Percentiles rank a stretch among this genome's conserved stretches.
Evolutionary conservation across 2,113 vertebrate species (phyloP).

Genomic region (Oceanites oceanicus): DNA sequence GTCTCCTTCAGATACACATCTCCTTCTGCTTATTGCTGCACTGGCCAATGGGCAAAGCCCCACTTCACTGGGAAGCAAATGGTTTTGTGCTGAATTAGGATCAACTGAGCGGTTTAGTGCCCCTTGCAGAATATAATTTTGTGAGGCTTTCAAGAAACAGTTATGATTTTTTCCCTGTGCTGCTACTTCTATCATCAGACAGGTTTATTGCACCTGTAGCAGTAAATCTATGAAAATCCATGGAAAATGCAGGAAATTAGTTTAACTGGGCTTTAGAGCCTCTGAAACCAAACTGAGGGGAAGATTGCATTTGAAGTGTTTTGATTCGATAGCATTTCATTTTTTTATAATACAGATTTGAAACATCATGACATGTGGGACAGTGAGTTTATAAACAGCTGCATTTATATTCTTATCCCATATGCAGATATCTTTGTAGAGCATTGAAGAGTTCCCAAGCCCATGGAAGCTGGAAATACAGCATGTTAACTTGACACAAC

Average conservation of each 20-base stretch:
- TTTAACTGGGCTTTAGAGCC: constrained; percentile 17
- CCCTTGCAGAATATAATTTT: constrained; percentile 33
- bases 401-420: background rate
- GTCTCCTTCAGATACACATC: background rate
- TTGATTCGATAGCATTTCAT: background rate
- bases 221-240: constrained; percentile 38
- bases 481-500: background rate
- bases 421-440: background rate
- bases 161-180: constrained; percentile 27
- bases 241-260: constrained; percentile 30
- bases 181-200: constrained; percentile 22
- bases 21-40: background rate
- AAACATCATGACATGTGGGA: background rate
- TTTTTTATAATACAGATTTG: background rate
- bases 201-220: constrained; percentile 5
- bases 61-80: background rate
- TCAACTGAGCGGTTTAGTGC: background rate
- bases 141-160: constrained; percentile 37
- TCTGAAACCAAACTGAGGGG: constrained; percentile 1
- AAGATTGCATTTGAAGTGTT: background rate
- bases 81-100: constrained; percentile 4
- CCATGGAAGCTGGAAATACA: background rate
- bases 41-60: background rate
- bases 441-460: background rate
- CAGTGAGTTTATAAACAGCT: background rate